phyloP scores from a whole-genome alignment of 2,888 invertebrate species.

The Catocala fraxini region DNA sequence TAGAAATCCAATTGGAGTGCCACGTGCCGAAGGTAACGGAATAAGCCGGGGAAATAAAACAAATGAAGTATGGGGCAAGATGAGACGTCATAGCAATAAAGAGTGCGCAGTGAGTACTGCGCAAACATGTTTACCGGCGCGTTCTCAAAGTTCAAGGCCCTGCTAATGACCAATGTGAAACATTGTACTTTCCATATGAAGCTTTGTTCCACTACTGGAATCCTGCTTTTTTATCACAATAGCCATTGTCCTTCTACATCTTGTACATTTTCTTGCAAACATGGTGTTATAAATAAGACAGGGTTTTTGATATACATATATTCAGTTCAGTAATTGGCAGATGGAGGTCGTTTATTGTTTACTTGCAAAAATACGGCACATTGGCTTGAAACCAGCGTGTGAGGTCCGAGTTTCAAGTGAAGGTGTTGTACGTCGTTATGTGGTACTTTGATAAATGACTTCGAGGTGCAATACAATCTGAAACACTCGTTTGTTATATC shows the following conservation, averaged over 20 bases:
- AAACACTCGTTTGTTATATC: slow-evolving; percentile 12
- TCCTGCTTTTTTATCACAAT: slow-evolving; percentile 14
- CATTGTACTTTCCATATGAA: slow-evolving; percentile 69
- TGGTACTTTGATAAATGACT: slow-evolving; percentile 44
- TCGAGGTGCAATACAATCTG: slow-evolving; percentile 51
- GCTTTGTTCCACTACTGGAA: slow-evolving; percentile 33
- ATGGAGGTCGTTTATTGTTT: slow-evolving; percentile 27
- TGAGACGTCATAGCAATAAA: slow-evolving; percentile 72
- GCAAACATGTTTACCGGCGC: slow-evolving; percentile 84
- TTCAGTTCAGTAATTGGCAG: not conserved
- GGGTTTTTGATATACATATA: too few species aligned
- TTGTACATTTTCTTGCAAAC: not conserved
- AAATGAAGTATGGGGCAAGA: slow-evolving; percentile 60
- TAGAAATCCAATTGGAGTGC: slow-evolving; percentile 46
- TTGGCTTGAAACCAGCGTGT: slow-evolving; percentile 38
- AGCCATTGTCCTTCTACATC: slow-evolving; percentile 1
- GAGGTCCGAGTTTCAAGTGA: slow-evolving; percentile 48
- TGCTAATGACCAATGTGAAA: slow-evolving; percentile 68
- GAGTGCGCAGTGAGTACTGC: slow-evolving; percentile 78
- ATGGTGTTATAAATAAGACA: too few species aligned
- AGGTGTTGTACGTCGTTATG: slow-evolving; percentile 31
- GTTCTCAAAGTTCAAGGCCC: slow-evolving; percentile 84
- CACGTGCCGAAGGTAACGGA: slow-evolving; percentile 69
- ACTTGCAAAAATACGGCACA: slow-evolving; percentile 10
- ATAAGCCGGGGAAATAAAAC: slow-evolving; percentile 63